Evolutionary conservation across 2,888 invertebrate genomes (phyloP).

Genomic region (Blastobasis adustella): DNA sequence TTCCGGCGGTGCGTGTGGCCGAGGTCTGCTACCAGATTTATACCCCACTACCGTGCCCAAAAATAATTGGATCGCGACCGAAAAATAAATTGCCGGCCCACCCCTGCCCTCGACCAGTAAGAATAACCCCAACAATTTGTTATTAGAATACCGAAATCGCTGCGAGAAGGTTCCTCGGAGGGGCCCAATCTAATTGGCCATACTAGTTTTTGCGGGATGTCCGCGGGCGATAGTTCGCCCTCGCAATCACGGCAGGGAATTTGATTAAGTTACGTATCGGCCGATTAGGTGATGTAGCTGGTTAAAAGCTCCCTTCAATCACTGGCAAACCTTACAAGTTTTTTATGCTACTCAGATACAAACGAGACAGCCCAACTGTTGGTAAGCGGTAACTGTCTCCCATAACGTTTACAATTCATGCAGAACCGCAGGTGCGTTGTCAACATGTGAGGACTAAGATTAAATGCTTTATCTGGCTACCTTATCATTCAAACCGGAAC

Average conservation of each 20-base stretch:
- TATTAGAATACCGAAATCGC: conserved; percentile 48
- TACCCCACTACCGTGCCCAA: conserved; percentile 60
- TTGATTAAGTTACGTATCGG: background rate
- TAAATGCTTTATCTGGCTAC: background rate
- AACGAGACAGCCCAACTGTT: background rate
- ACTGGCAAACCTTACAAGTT: background rate
- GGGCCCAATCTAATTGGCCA: background rate
- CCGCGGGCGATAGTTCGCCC: background rate
- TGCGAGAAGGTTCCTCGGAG: background rate
- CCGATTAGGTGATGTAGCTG: background rate
- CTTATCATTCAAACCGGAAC: no score
- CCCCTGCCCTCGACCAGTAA: conserved; percentile 34
- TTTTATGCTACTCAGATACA: no score
- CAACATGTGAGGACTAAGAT: background rate
- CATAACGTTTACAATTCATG: background rate
- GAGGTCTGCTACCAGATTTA: conserved; percentile 46
- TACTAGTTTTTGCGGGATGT: background rate
- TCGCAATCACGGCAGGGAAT: background rate
- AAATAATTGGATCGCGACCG: conserved; percentile 69
- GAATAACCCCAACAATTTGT: conserved; percentile 49
- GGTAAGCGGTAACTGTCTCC: background rate
- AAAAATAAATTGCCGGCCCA: conserved; percentile 61
- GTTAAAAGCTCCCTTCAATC: background rate
- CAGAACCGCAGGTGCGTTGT: background rate
- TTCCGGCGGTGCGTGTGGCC: conserved; percentile 34